Percentiles rank a stretch among this genome's conserved stretches.
Conservation (phyloP, 1,140 invertebrate genomes). For the Chlorops oryzae region DNA sequence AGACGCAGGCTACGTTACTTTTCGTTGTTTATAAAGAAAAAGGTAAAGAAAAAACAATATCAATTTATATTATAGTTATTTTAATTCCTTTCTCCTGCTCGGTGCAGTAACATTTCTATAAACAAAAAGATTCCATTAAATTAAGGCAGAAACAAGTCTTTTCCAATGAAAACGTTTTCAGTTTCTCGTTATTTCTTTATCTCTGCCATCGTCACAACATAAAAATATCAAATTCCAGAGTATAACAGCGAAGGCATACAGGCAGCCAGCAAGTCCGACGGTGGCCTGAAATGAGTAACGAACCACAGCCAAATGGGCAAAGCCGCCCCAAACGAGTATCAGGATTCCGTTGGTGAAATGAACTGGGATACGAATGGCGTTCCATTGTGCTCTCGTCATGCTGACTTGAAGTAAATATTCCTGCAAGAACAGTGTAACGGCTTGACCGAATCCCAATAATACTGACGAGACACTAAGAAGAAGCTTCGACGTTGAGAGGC, state of each 20-base stretch:
- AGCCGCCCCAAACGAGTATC: conserved; percentile 39
- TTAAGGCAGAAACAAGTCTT: too few species aligned
- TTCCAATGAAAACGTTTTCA: too few species aligned
- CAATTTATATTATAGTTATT: too few species aligned
- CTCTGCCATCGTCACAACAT: conserved; percentile 35
- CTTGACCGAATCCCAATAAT: conserved; percentile 41
- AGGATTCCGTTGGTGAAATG: conserved; percentile 42
- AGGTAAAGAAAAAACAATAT: too few species aligned
- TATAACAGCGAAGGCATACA: conserved; percentile 31
- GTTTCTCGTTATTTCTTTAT: too few species aligned
- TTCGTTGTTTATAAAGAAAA: too few species aligned
- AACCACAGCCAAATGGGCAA: conserved; percentile 41
- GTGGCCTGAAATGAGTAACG: conserved; percentile 38
- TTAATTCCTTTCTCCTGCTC: too few species aligned
- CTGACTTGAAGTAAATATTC: conserved; percentile 41
- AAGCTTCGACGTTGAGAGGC: conserved; percentile 42
- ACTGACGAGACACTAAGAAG: conserved; percentile 42
- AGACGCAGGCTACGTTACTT: too few species aligned
- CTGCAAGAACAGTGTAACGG: conserved; percentile 42
- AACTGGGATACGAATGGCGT: conserved; percentile 32
- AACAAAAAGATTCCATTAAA: too few species aligned
- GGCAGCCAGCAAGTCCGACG: conserved; percentile 30
- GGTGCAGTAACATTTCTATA: too few species aligned
- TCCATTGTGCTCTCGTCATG: conserved; percentile 44
- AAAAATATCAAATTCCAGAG: conserved; percentile 43